Evolutionary conservation across 37 sponge, comb jelly and placozoan genomes (phyloP).

Genomic region (Crambe crambe): DNA sequence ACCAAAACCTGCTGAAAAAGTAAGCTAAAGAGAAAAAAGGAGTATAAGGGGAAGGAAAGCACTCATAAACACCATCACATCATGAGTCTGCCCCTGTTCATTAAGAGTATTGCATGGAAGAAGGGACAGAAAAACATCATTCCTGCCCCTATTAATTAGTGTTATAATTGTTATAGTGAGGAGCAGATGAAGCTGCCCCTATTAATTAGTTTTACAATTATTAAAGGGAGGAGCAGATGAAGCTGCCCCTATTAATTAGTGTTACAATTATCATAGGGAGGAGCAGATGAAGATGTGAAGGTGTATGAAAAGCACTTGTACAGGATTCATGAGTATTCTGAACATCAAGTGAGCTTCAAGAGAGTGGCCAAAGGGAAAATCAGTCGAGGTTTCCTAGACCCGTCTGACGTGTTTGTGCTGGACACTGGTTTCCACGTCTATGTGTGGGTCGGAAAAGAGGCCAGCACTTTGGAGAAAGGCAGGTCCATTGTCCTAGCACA

Average conservation of each 20-base stretch:
- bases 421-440: constrained; percentile 49
- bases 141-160: no score
- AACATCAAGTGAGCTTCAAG: constrained; percentile 27
- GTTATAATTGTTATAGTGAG: no score
- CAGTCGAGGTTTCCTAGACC: constrained; percentile 27
- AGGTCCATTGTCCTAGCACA: constrained; percentile 31
- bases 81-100: no score
- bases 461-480: constrained; percentile 27
- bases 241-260: no score
- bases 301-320: background rate
- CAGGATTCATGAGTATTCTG: background rate
- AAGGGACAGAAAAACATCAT: no score
- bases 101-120: no score
- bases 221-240: no score
- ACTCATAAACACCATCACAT: no score
- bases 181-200: no score
- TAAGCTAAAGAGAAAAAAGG: background rate
- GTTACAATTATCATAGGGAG: constrained; percentile 18
- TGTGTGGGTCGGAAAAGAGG: constrained; percentile 52
- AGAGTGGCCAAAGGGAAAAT: constrained; percentile 20
- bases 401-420: constrained; percentile 44
- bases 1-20: constrained; percentile 16
- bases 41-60: no score
- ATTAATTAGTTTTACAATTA: no score
- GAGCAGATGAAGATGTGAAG: constrained; percentile 22